A percentile compares a stretch with the other conserved stretches of the same genome.
Conservation (phyloP, 2,113 vertebrate species). For the Prunella fulvescens region DNA sequence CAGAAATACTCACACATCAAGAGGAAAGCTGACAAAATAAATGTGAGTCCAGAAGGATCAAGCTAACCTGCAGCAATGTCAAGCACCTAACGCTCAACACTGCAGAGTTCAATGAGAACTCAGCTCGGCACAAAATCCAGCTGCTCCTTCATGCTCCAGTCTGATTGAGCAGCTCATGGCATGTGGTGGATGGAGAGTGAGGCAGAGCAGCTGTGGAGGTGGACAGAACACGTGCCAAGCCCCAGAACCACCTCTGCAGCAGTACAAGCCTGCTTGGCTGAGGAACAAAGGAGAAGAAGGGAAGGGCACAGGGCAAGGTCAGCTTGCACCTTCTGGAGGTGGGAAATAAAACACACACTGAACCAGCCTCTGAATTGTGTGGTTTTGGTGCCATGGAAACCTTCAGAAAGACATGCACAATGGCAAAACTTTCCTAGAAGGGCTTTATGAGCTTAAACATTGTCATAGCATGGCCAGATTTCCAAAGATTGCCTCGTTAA, state of each 20-base stretch:
- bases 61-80: not conserved
- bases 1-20: not conserved
- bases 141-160: not conserved
- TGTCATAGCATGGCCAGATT: not conserved
- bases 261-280: not conserved
- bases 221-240: not conserved
- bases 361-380: not conserved
- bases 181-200: accelerated
- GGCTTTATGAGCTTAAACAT: not conserved
- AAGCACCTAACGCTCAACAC: not conserved
- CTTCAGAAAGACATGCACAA: not conserved
- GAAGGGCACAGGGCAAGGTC: not conserved
- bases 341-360: not conserved
- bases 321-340: not conserved
- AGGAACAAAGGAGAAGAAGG: not conserved
- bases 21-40: not conserved
- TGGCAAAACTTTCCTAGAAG: not conserved
- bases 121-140: not conserved
- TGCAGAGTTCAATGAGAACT: not conserved
- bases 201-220: not conserved
- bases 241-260: not conserved
- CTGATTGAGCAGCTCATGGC: not conserved
- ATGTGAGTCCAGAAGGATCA: not conserved
- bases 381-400: not conserved
- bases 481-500: not conserved